Base-by-base conservation (phyloP, 2,797 vertebrate species). In the Anguilla marmorata region DNA sequence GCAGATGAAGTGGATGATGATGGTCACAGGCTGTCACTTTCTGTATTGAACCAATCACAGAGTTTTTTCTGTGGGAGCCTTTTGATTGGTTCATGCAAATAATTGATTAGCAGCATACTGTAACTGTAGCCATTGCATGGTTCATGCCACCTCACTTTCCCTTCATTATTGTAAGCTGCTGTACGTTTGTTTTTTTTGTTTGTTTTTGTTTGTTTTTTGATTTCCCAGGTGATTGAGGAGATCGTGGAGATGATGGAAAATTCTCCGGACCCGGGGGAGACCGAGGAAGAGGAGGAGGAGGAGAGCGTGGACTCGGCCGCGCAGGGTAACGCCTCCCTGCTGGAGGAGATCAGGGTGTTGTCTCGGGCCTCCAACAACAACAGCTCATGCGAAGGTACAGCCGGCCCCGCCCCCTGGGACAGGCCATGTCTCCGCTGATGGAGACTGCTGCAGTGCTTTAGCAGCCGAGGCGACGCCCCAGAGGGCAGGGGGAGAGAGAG, bases 221-320 rank as follows among this genome's bases (percentile, higher is more conserved):
- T 33, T 11, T 45, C 1, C n/a, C 93, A 98, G 98, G 97, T 98
- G 79, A 98, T 98, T 84, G 98, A 98, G 92, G 98, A 98, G 94
- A 98, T 98, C 8, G 98, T 97, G 2, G 98, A 98, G 93, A 98
- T 98, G 98, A 98, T 98, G 98, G 97, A 98, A 93, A 98, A 98
- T 92, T 98, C 98, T 12, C 98, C 98, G 0, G 98, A 98, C 90
- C 98, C 98, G 0, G 98, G 96, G 0, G 96, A 97, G 91, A 98
- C 98, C 0, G 97, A 97, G 87, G 97, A 98, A 87, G 96, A 95
- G 41, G 96, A 97, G 54, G 97, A 95, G 21, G 93, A 97, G 74
- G 97, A 98, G 90, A 95, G 91, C 58, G 96, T 93, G 86, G 95
- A 94, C 84, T 94, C 94, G 87, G 96, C 97, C 27, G 93, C 96